phyloP scores from a whole-genome alignment of 2,888 invertebrate species.

The Coremacera marginata region DNA sequence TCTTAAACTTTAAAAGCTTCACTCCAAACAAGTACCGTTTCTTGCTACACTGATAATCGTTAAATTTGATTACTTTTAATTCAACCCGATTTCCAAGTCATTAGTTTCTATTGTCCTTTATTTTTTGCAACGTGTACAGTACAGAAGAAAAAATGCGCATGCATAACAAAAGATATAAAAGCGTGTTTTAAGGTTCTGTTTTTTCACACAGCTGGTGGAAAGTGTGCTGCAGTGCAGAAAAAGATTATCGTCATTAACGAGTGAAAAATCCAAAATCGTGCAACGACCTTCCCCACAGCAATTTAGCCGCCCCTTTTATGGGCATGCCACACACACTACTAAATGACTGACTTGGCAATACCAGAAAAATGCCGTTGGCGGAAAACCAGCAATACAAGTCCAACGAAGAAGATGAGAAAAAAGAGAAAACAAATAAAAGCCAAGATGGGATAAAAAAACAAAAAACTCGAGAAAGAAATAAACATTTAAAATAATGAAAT shows the following conservation, averaged over 20 bases:
- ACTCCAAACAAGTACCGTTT: no score
- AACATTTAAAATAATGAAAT: slow-evolving; percentile 49
- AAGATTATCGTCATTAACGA: slow-evolving; percentile 43
- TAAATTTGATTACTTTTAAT: slow-evolving; percentile 25
- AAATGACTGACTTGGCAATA: slow-evolving; percentile 11
- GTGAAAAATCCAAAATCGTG: slow-evolving; percentile 24
- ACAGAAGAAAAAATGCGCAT: not conserved
- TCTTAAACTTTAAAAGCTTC: no score
- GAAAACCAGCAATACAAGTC: slow-evolving; percentile 30
- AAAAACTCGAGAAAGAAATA: slow-evolving; percentile 12
- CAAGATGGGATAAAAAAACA: not conserved
- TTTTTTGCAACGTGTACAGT: not conserved
- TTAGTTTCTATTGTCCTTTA: slow-evolving; percentile 31
- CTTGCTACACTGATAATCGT: not conserved
- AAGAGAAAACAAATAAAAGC: slow-evolving; percentile 33
- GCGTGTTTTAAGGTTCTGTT: not conserved
- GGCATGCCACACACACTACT: not conserved
- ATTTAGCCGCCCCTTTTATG: not conserved
- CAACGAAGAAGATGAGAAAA: slow-evolving; percentile 24
- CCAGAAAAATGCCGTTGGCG: slow-evolving; percentile 34
- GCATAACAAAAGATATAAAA: not conserved
- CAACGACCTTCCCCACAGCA: slow-evolving; percentile 3
- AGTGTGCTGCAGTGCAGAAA: slow-evolving; percentile 11
- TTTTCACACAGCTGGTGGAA: not conserved
- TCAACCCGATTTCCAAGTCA: slow-evolving; percentile 27